A percentile compares a stretch with the other conserved stretches of the same genome.
Conservation (phyloP, 2,888 invertebrate species). For the Osmoderma eremita region DNA sequence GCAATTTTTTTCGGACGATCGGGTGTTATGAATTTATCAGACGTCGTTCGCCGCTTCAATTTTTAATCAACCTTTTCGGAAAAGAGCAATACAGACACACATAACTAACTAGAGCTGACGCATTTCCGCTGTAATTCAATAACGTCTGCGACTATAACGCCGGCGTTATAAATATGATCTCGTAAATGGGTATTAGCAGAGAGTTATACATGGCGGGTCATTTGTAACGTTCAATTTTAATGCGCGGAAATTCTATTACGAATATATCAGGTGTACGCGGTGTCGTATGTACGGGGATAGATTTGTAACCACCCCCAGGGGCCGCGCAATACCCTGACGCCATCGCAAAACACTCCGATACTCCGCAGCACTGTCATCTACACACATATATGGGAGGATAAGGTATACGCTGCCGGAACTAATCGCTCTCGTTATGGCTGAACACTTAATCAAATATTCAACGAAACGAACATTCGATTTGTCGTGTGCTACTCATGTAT, state of each 20-base stretch:
- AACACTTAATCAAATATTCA: constrained; percentile 36
- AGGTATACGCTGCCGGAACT: constrained; percentile 14
- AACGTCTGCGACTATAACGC: constrained; percentile 14
- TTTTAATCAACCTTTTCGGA: constrained; percentile 16
- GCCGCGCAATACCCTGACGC: not conserved
- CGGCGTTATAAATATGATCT: constrained; percentile 33
- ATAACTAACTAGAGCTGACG: constrained; percentile 30
- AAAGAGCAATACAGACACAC: not conserved
- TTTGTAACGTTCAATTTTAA: constrained; percentile 39
- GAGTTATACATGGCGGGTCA: constrained; percentile 35
- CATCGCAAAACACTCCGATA: not conserved
- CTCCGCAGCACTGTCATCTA: not conserved
- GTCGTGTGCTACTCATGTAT: too few species aligned
- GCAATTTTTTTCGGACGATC: constrained; percentile 26
- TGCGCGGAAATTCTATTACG: constrained; percentile 36
- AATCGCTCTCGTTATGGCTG: constrained; percentile 28
- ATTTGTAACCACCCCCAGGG: not conserved
- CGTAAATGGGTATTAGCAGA: constrained; percentile 34
- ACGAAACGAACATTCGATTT: constrained; percentile 1
- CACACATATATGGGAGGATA: not conserved
- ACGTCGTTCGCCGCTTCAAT: not conserved
- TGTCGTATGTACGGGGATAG: constrained; percentile 4
- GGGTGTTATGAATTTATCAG: constrained; percentile 31
- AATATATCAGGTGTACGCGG: constrained; percentile 33
- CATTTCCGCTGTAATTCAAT: constrained; percentile 36